A percentile compares a stretch with the other conserved stretches of the same genome.
Conservation (phyloP, 2,113 vertebrate genomes). For the Entelurus aequoreus region DNA sequence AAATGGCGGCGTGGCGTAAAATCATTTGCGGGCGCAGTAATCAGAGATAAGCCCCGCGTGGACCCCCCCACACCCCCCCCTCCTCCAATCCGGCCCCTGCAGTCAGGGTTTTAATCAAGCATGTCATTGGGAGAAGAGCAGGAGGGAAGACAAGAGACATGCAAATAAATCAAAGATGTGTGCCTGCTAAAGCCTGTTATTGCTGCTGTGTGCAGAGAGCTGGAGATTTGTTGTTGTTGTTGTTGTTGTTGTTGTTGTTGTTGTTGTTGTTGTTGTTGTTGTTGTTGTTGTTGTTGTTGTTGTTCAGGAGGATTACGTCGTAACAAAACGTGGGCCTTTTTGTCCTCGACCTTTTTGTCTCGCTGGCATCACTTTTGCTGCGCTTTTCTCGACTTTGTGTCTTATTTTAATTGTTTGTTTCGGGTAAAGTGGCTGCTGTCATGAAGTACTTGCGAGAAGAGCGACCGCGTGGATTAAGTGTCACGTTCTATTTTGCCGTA, state of each 20-base stretch:
- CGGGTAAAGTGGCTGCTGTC: too few relatives aligned
- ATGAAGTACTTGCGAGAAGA: too few relatives aligned
- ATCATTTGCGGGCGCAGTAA: conserved; percentile 47
- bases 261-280: conserved; percentile 15
- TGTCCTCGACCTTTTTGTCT: too few relatives aligned
- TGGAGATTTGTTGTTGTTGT: conserved; percentile 35
- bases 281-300: too few relatives aligned
- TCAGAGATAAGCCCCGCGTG: conserved; percentile 38
- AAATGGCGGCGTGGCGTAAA: conserved; percentile 33
- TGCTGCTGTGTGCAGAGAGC: conserved; percentile 38
- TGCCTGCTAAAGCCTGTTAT: conserved; percentile 29
- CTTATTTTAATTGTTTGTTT: too few relatives aligned
- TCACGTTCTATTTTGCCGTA: too few relatives aligned
- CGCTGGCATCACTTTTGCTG: too few relatives aligned
- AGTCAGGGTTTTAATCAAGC: conserved; percentile 44
- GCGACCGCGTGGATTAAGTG: too few relatives aligned
- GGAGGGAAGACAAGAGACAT: conserved; percentile 13
- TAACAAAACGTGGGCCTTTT: too few relatives aligned
- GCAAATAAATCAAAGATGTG: conserved; percentile 42
- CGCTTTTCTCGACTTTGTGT: too few relatives aligned
- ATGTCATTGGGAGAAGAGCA: conserved; percentile 49
- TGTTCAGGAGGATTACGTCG: conserved; percentile 33
- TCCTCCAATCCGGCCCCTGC: conserved; percentile 14
- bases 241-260: conserved; percentile 1
- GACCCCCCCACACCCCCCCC: neutral